Evolutionary conservation across 2,797 vertebrate genomes (phyloP), one percentile per base, ranked within the genome.

Genomic region (Nasua narica): DNA sequence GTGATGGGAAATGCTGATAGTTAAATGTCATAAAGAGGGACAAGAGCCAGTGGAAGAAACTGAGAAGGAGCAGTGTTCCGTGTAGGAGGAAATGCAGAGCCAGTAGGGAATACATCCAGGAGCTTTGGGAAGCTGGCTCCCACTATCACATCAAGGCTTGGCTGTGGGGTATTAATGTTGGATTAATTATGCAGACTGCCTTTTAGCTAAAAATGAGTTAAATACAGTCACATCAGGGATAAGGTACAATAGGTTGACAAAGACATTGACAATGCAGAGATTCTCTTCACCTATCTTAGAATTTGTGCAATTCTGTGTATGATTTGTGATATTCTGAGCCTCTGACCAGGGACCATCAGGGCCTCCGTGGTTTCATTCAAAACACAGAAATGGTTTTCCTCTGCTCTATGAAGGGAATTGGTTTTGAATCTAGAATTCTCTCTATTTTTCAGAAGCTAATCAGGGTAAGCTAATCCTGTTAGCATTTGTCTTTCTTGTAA

Each of bases 391-490:
- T 74, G 10, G 2, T n/a, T 74, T 92, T 88, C 27, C 70, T 92
- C 32, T 56, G n/a, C 6, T 77, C 32, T 92, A 1, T n/a, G 12
- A 85, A 40, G 8, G 52, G 58, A 96, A 81, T 13, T 62, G 56
- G 21, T 97, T 97, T 96, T 90, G n/a, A 90, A 96, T 96, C 9
- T 19, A 11, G 90, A 85, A 85, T 6, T 32, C 86, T 97, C 9
- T 96, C 88, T 97, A 91, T 97, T 96, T 97, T 90, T 86, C 95
- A 96, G 81, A 87, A 25, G 48, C 81, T 91, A 89, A 95, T 97
- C 16, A 52, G 54, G 58, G 40, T 50, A 11, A 76, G 91, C 69
- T 97, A 97, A 96, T 92, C 84, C 91, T 88, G 86, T 37, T 76
- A 5, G 35, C 95, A 95, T 95, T 96, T 96, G 60, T 93, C 43